These are phyloP conservation scores for Pectinophora gossypiella DNA, from an alignment of 1,140 invertebrate species.

Conservation along the genomic window DNA sequence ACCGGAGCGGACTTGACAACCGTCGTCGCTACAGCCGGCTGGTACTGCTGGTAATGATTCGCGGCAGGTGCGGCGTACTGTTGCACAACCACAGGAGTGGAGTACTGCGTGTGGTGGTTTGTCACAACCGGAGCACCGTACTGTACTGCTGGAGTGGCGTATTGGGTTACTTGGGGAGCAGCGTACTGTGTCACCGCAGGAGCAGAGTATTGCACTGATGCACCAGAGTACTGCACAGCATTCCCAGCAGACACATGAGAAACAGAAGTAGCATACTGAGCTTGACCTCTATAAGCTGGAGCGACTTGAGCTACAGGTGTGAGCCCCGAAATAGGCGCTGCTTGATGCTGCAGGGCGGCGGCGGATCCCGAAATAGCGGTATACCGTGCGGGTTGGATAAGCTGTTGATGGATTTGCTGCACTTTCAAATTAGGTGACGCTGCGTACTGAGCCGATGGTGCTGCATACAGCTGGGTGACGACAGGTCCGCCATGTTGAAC, in stretches of 20 bases:
- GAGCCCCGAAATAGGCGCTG: not conserved
- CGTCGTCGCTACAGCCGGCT: too few species aligned
- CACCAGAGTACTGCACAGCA: too few species aligned
- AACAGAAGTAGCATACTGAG: slow-evolving; percentile 19
- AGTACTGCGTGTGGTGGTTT: too few species aligned
- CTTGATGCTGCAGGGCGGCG: slow-evolving; percentile 23
- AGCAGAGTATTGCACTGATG: slow-evolving; percentile 10
- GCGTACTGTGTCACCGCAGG: slow-evolving; percentile 20
- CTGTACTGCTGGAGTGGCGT: slow-evolving; percentile 26
- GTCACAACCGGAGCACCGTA: slow-evolving; percentile 25
- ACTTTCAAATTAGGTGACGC: slow-evolving; percentile 39
- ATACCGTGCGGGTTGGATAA: slow-evolving; percentile 18
- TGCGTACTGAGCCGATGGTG: slow-evolving; percentile 48
- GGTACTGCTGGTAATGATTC: too few species aligned
- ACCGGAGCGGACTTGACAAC: slow-evolving; percentile 17
- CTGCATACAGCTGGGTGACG: slow-evolving; percentile 59
- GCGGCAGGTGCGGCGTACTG: slow-evolving; percentile 16
- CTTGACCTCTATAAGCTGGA: slow-evolving; percentile 21
- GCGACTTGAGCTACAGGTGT: slow-evolving; percentile 23
- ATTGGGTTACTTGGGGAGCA: slow-evolving; percentile 26
- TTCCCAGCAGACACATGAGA: slow-evolving; percentile 17
- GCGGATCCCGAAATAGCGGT: slow-evolving; percentile 8
- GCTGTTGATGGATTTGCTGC: slow-evolving; percentile 29
- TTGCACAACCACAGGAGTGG: slow-evolving; percentile 13
- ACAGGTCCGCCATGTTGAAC: slow-evolving; percentile 46